Conservation (phyloP, 2,888 invertebrate species). For the Aphelenchoides bicaudatus region DNA sequence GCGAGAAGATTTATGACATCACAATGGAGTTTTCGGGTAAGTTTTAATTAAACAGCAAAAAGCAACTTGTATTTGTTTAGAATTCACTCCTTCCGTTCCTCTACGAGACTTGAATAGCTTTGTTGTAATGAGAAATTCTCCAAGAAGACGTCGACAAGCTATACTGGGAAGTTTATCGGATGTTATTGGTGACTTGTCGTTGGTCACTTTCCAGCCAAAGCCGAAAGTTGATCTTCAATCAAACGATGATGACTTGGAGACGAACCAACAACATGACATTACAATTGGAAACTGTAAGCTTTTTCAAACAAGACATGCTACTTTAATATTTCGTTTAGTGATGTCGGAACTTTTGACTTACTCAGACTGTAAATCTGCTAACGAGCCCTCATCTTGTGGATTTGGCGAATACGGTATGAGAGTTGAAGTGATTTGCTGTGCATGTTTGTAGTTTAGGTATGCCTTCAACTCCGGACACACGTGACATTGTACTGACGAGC, state of each 20-base stretch:
- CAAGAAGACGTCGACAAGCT: background rate
- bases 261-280: slow-evolving; percentile 14
- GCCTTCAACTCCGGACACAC: slow-evolving; percentile 32
- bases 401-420: slow-evolving; percentile 47
- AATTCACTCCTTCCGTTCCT: slow-evolving; percentile 2
- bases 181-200: slow-evolving; percentile 9
- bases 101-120: background rate
- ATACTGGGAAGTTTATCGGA: background rate
- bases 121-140: background rate
- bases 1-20: slow-evolving; percentile 40
- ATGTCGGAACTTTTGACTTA: slow-evolving; percentile 35
- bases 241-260: background rate
- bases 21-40: slow-evolving; percentile 45
- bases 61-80: slow-evolving; percentile 1
- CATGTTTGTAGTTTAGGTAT: no score
- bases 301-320: background rate
- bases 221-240: no score
- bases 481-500: slow-evolving; percentile 43
- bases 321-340: no score
- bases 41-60: background rate
- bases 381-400: slow-evolving; percentile 40
- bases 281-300: slow-evolving; percentile 28
- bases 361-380: slow-evolving; percentile 41
- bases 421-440: no score
- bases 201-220: background rate